phyloP scores from a whole-genome alignment of 2,113 vertebrate genomes.

The Canis aureus region DNA sequence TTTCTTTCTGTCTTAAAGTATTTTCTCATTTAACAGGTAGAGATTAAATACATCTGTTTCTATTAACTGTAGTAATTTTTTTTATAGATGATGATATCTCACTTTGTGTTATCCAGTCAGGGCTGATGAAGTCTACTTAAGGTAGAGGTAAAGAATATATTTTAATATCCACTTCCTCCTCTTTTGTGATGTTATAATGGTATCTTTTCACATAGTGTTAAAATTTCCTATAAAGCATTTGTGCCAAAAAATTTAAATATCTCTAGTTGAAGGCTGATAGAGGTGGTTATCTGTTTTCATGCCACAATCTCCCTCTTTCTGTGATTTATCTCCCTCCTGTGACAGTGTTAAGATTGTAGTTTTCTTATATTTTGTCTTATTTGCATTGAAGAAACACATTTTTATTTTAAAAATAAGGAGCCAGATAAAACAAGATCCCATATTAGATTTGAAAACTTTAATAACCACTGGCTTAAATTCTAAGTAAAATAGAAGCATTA shows the following conservation, averaged over 20 bases:
- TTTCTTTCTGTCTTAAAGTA: constrained; percentile 32
- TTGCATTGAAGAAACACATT: constrained; percentile 48
- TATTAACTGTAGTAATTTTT: constrained; percentile 23
- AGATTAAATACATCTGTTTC: constrained; percentile 34
- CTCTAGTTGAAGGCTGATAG: not conserved
- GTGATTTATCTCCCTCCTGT: not conserved
- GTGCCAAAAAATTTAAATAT: not conserved
- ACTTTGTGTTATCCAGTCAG: not conserved
- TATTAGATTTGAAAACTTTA: constrained; percentile 47
- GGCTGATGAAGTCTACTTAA: not conserved
- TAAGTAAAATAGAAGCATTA: constrained; percentile 28
- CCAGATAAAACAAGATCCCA: not conserved
- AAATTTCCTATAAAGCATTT: not conserved
- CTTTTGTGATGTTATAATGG: not conserved
- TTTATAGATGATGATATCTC: not conserved
- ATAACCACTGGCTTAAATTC: constrained; percentile 39
- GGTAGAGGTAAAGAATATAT: not conserved
- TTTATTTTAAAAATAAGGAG: constrained; percentile 45
- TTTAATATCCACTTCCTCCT: not conserved
- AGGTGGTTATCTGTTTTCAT: not conserved
- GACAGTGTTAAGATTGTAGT: not conserved
- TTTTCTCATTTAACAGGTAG: constrained; percentile 55
- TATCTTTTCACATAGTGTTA: not conserved
- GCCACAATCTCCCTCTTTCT: not conserved
- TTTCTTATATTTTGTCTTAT: constrained; percentile 46